Percentiles rank a stretch among this genome's conserved stretches.
phyloP scores from a whole-genome alignment of 2,113 vertebrate genomes.

The Glareola pratincola region DNA sequence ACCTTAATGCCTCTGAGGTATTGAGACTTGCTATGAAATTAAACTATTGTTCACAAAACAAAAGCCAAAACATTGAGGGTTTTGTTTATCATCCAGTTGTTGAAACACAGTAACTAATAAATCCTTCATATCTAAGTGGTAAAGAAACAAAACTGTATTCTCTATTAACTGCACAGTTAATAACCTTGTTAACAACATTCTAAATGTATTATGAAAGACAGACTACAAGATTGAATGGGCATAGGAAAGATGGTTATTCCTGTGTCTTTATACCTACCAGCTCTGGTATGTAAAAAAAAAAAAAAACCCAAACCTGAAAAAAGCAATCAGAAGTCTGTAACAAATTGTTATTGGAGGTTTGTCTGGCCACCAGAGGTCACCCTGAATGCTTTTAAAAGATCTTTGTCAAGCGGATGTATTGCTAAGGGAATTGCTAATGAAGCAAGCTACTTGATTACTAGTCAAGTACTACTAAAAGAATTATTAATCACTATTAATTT shows the following conservation, averaged over 20 bases:
- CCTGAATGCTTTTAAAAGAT: not conserved
- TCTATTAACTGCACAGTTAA: not conserved
- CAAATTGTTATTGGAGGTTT: not conserved
- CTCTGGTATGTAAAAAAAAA: not conserved
- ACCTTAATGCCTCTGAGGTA: not conserved
- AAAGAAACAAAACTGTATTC: not conserved
- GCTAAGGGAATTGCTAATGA: not conserved
- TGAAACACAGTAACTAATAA: not conserved
- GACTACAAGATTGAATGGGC: not conserved
- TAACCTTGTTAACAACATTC: not conserved
- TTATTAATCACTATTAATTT: constrained; percentile 1
- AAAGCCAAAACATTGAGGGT: not conserved
- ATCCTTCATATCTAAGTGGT: not conserved
- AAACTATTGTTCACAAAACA: not conserved
- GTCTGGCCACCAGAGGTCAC: constrained; percentile 19
- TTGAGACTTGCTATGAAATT: not conserved
- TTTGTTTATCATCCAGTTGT: not conserved
- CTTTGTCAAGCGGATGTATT: not conserved
- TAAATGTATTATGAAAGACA: not conserved
- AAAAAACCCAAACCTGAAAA: not conserved
- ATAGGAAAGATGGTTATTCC: not conserved
- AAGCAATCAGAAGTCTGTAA: not conserved
- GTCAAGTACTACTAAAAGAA: not conserved
- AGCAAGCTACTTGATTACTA: not conserved
- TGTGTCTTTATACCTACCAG: not conserved